phyloP scores from a whole-genome alignment of 2,113 vertebrate genomes.

The Hypomesus transpacificus region DNA sequence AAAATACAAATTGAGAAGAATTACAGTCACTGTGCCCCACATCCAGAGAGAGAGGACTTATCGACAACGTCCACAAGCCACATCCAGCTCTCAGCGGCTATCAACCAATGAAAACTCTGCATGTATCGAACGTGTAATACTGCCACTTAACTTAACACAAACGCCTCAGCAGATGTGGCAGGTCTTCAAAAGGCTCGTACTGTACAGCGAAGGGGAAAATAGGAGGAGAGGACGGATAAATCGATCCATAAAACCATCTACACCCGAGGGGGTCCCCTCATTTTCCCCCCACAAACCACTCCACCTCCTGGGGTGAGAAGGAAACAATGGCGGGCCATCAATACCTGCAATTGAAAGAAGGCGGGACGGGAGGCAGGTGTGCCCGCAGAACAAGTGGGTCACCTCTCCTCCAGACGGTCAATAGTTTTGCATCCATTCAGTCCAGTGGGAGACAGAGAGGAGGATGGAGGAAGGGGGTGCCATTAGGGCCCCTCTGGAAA shows the following conservation, averaged over 20 bases:
- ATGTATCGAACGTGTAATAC: slow-evolving; percentile 36
- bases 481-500: slow-evolving; percentile 54
- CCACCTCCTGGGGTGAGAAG: slow-evolving; percentile 61
- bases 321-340: slow-evolving; percentile 70
- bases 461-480: slow-evolving; percentile 47
- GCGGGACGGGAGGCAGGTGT: slow-evolving; percentile 45
- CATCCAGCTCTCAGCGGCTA: slow-evolving; percentile 24
- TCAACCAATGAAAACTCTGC: slow-evolving; percentile 26
- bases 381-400: slow-evolving; percentile 55
- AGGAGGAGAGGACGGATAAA: slow-evolving; percentile 49
- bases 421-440: slow-evolving; percentile 73
- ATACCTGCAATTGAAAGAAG: slow-evolving; percentile 72
- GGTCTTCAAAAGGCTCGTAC: slow-evolving; percentile 48
- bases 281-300: slow-evolving; percentile 69
- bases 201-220: slow-evolving; percentile 46
- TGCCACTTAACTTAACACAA: slow-evolving; percentile 43
- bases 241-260: slow-evolving; percentile 71
- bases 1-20: too few relatives aligned
- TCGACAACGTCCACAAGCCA: not conserved
- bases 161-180: slow-evolving; percentile 35
- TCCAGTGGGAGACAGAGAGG: slow-evolving; percentile 63
- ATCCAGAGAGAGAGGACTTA: too few relatives aligned
- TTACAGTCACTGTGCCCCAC: too few relatives aligned
- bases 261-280: slow-evolving; percentile 65
- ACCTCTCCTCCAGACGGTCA: slow-evolving; percentile 62